Conservation (phyloP, 2,113 vertebrate genomes). For the Oncorhynchus mykiss region DNA sequence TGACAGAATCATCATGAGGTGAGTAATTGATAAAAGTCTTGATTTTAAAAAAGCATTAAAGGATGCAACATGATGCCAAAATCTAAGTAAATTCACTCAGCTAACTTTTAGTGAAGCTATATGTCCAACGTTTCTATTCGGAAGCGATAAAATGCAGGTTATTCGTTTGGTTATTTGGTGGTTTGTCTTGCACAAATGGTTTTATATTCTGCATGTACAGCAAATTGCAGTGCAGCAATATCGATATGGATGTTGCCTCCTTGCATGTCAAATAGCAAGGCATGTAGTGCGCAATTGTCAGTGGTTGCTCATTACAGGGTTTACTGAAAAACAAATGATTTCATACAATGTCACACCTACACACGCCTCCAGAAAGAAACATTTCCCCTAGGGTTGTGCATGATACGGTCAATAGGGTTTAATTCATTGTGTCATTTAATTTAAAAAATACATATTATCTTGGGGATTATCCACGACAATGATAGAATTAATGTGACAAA, state of each 20-base stretch:
- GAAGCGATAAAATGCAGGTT: background rate
- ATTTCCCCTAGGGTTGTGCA: constrained; percentile 1
- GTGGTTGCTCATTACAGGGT: background rate
- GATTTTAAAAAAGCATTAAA: background rate
- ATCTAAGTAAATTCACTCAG: background rate
- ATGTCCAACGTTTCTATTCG: background rate
- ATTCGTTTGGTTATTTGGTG: background rate
- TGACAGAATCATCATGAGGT: constrained; percentile 68
- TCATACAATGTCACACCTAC: background rate
- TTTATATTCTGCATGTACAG: background rate
- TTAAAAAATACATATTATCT: background rate
- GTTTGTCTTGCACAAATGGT: background rate
- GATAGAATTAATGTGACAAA: background rate
- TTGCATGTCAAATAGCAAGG: background rate
- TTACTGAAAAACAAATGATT: background rate
- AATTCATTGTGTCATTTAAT: background rate
- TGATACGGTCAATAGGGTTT: background rate
- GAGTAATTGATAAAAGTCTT: constrained; percentile 34
- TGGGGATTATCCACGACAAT: background rate
- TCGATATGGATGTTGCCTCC: background rate
- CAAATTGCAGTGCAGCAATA: background rate
- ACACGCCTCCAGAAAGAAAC: background rate
- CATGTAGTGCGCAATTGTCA: background rate
- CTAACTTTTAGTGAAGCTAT: background rate
- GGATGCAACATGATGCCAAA: constrained; percentile 10